Percentiles rank a stretch among this genome's conserved stretches.
phyloP scores from a whole-genome alignment of 2,888 invertebrate species.

The Caenorhabditis sinica region DNA sequence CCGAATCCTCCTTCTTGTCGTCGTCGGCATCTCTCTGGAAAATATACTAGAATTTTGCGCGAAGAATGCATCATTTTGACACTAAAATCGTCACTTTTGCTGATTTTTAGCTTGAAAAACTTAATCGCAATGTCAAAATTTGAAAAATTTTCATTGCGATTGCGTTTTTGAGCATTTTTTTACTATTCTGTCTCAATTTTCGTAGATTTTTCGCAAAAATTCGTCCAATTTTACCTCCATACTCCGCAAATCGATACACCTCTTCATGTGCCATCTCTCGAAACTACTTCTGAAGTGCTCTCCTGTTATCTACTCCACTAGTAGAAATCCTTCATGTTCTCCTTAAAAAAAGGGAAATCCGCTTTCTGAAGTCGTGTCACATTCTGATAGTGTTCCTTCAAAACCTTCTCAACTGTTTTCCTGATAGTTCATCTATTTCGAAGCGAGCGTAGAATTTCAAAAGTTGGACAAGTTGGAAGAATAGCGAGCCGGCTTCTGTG shows the following conservation, averaged over 20 bases:
- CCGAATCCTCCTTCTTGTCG: no score
- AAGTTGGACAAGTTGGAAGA: conserved; percentile 91
- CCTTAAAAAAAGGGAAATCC: conserved; percentile 88
- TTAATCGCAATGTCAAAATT: no score
- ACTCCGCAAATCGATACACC: conserved; percentile 91
- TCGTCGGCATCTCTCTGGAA: no score
- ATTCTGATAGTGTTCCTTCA: conserved; percentile 93
- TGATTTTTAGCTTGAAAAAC: no score
- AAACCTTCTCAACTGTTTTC: conserved; percentile 84
- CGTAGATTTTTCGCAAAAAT: no score
- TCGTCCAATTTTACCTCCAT: conserved; percentile 84
- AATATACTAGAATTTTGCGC: no score
- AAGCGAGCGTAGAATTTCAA: conserved; percentile 96
- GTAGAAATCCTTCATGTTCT: conserved; percentile 89
- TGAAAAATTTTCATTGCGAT: no score
- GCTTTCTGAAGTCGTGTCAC: conserved; percentile 96
- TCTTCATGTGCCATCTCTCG: conserved; percentile 87
- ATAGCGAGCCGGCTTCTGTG: conserved; percentile 79
- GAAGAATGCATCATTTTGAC: no score
- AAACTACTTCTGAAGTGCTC: conserved; percentile 92
- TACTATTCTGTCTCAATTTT: no score
- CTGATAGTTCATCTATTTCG: conserved; percentile 92
- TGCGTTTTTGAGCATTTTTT: no score
- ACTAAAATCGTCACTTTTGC: no score
- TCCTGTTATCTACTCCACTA: conserved; percentile 94